Percentiles rank a stretch among this genome's conserved stretches.
Evolutionary conservation across 2,113 vertebrate genomes (phyloP).

Genomic region (Macaca nemestrina): DNA sequence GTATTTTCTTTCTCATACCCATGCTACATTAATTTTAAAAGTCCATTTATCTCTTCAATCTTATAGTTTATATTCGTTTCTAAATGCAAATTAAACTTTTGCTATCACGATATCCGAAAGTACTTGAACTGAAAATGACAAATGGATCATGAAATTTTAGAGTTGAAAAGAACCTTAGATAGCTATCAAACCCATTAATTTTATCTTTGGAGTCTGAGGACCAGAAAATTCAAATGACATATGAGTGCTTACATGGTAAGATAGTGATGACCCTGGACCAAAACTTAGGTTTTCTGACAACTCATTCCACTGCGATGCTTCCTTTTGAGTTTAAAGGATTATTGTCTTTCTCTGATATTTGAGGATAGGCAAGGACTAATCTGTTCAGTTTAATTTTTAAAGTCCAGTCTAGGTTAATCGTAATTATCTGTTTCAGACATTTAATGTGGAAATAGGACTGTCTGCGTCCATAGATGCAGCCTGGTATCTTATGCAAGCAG

Average conservation of each 20-base stretch:
- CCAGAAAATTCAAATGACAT: not conserved
- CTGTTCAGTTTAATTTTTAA: not conserved
- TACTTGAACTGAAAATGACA: not conserved
- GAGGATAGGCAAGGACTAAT: not conserved
- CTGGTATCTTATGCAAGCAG: not conserved
- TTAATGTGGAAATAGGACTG: not conserved
- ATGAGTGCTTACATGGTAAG: not conserved
- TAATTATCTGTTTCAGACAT: not conserved
- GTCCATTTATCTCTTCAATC: not conserved
- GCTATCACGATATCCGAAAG: not conserved
- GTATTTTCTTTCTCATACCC: not conserved
- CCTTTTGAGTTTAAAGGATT: not conserved
- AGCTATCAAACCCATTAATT: not conserved
- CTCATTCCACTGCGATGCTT: not conserved
- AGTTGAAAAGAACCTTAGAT: not conserved
- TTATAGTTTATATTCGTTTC: not conserved
- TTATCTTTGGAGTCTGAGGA: not conserved
- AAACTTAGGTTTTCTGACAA: not conserved
- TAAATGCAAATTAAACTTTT: slow-evolving; percentile 21
- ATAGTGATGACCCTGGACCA: not conserved
- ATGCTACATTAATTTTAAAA: not conserved
- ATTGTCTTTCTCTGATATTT: not conserved
- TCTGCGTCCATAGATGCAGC: not conserved
- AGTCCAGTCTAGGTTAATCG: not conserved
- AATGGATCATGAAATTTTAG: not conserved